A percentile compares a stretch with the other conserved stretches of the same genome.
Conservation (phyloP, 2,888 invertebrate species). For the Ormyrus pomaceus region DNA sequence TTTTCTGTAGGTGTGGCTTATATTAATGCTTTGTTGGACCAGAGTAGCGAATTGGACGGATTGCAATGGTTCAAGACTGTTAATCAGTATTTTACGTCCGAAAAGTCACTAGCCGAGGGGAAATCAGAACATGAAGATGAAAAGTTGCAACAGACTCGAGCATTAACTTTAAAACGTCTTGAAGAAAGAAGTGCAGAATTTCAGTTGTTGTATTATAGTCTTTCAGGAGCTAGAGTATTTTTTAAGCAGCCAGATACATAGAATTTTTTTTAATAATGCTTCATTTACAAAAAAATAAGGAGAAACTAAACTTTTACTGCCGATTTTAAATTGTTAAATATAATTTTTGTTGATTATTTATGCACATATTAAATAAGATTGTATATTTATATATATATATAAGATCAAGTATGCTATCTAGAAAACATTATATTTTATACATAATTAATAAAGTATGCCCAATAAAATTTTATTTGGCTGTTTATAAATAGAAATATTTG, state of each 20-base stretch:
- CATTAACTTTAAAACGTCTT: constrained; percentile 91
- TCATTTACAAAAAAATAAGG: not conserved
- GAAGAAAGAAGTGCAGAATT: constrained; percentile 81
- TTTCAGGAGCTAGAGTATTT: constrained; percentile 96
- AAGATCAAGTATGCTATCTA: not conserved
- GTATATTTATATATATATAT: not conserved
- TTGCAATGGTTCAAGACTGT: constrained; percentile 97
- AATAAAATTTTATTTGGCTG: constrained; percentile 45
- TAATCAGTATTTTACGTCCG: constrained; percentile 82
- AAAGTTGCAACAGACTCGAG: constrained; percentile 94
- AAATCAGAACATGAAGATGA: constrained; percentile 82
- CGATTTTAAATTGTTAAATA: constrained; percentile 1
- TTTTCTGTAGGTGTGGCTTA: constrained; percentile 98
- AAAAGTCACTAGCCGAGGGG: constrained; percentile 80
- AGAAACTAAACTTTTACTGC: not conserved
- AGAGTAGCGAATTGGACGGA: constrained; percentile 89
- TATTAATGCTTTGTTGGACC: constrained; percentile 92
- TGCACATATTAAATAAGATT: not conserved
- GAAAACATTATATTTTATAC: constrained; percentile 13
- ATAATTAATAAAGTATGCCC: constrained; percentile 22
- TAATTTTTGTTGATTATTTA: constrained; percentile 24
- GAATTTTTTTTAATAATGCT: not conserved
- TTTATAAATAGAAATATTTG: constrained; percentile 44
- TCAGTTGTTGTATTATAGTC: constrained; percentile 91
- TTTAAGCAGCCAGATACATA: constrained; percentile 81